phyloP scores from a whole-genome alignment of 2,888 invertebrate genomes.

The Tromatobia lineatoria region DNA sequence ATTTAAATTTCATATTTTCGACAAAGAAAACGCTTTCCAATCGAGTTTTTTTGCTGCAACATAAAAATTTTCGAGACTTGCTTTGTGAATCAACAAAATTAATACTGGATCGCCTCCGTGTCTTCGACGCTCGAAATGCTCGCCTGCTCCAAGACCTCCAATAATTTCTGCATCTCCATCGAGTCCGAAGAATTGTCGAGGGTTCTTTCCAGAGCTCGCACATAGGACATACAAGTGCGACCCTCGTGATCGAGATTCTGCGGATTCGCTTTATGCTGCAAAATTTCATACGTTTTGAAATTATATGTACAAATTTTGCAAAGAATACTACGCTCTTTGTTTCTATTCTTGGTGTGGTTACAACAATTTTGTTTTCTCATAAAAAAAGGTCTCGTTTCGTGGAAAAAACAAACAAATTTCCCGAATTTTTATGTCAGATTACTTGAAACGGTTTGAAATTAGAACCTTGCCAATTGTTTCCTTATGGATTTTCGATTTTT shows the following conservation, averaged over 20 bases:
- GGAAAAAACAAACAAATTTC: no score
- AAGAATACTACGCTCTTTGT: background rate
- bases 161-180: slow-evolving; percentile 82
- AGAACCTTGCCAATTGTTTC: no score
- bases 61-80: slow-evolving; percentile 27
- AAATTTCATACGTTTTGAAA: slow-evolving; percentile 33
- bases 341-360: no score
- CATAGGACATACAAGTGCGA: slow-evolving; percentile 93
- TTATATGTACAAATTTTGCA: background rate
- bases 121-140: slow-evolving; percentile 81
- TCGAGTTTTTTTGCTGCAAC: slow-evolving; percentile 11
- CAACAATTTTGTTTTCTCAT: no score
- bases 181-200: slow-evolving; percentile 82
- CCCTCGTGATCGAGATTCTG: slow-evolving; percentile 95
- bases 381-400: no score
- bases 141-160: slow-evolving; percentile 82
- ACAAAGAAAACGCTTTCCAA: background rate
- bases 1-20: background rate
- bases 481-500: no score
- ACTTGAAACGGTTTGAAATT: no score
- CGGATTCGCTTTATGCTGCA: slow-evolving; percentile 97
- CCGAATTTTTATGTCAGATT: no score
- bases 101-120: slow-evolving; percentile 82
- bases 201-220: slow-evolving; percentile 87
- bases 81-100: slow-evolving; percentile 65